Evolutionary conservation across 1,140 invertebrate species (phyloP).

Genomic region (Homarus americanus): DNA sequence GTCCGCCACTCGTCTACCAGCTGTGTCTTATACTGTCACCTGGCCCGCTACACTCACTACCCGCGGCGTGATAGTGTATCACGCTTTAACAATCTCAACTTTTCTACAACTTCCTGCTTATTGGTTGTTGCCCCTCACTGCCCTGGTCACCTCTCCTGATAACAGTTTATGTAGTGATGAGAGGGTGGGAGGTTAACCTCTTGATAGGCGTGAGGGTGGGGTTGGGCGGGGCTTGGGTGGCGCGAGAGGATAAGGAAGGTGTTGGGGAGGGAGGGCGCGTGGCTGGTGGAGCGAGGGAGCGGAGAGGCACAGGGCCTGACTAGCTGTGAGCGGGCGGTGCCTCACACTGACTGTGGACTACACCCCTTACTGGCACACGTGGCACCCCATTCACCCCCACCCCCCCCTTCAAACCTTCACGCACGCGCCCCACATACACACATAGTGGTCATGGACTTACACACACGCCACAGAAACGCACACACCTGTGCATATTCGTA

Average conservation of each 20-base stretch:
- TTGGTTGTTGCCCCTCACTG: too few species aligned
- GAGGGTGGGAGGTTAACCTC: too few species aligned
- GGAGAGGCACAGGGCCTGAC: constrained; percentile 17
- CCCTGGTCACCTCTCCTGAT: too few species aligned
- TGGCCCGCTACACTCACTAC: neutral
- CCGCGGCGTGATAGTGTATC: too few species aligned
- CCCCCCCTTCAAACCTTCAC: neutral
- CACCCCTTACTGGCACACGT: neutral
- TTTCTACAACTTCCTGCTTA: too few species aligned
- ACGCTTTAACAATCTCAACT: too few species aligned
- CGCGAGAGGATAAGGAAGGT: neutral
- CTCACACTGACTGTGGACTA: neutral
- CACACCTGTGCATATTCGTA: too few species aligned
- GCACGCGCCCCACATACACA: constrained; percentile 22
- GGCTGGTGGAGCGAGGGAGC: constrained; percentile 9
- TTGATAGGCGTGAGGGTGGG: constrained; percentile 8
- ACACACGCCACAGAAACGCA: too few species aligned
- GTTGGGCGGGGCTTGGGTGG: constrained; percentile 15
- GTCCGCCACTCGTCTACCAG: too few species aligned
- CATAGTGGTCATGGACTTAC: too few species aligned
- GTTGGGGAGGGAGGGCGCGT: constrained; percentile 9
- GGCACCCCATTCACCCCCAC: neutral
- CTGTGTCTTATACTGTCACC: too few species aligned
- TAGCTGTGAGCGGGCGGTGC: neutral
- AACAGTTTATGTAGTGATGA: too few species aligned